These are phyloP conservation scores for Nymphalis urticae DNA, from an alignment of 2,888 invertebrate species.

Conservation along the genomic window DNA sequence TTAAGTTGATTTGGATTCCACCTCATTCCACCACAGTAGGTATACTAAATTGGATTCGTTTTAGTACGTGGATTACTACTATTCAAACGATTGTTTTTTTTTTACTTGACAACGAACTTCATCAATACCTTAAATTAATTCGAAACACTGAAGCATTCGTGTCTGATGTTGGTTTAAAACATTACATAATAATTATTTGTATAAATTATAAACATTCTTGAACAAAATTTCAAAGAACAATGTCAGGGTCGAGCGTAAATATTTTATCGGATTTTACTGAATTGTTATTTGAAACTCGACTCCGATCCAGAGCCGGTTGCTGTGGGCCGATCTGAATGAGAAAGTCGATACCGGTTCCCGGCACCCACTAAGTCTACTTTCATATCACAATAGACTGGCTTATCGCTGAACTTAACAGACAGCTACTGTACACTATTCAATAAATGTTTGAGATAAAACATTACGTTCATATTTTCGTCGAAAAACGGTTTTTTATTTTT, in stretches of 20 bases:
- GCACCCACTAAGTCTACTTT: constrained; percentile 76
- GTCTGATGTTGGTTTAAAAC: background rate
- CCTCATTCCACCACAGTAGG: too few relatives aligned
- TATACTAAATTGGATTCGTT: too few relatives aligned
- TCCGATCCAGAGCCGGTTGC: constrained; percentile 33
- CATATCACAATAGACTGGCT: constrained; percentile 75
- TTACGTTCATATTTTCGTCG: constrained; percentile 5
- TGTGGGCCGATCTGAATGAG: constrained; percentile 74
- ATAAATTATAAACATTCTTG: constrained; percentile 6
- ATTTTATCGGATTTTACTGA: constrained; percentile 23
- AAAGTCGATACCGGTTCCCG: constrained; percentile 76
- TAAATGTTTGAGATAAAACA: constrained; percentile 31
- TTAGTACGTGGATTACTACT: too few relatives aligned
- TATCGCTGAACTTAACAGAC: constrained; percentile 54
- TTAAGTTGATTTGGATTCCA: too few relatives aligned
- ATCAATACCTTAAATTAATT: background rate
- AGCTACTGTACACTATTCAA: constrained; percentile 51
- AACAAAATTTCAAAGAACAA: constrained; percentile 25
- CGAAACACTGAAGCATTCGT: background rate
- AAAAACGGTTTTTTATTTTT: too few relatives aligned
- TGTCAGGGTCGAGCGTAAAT: constrained; percentile 32
- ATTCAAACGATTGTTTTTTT: background rate
- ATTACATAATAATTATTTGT: background rate
- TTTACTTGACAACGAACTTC: background rate
- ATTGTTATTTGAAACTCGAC: constrained; percentile 28